Conservation (phyloP, 2,888 invertebrate species). For the Geotrupes spiniger region DNA sequence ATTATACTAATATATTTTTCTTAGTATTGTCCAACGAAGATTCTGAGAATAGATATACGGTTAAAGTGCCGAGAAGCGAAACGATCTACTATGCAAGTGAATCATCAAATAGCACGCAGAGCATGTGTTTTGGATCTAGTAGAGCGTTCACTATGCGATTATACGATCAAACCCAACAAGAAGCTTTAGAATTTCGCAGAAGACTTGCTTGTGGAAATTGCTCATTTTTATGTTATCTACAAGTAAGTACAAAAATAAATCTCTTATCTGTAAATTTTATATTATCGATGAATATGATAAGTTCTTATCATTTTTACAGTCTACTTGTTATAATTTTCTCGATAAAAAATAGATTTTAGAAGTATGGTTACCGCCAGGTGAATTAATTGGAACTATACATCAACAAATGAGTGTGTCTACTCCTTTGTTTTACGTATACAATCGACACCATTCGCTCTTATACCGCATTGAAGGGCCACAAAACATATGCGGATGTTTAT, state of each 20-base stretch:
- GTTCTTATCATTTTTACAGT: background rate
- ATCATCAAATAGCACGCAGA: slow-evolving; percentile 58
- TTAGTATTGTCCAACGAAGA: slow-evolving; percentile 61
- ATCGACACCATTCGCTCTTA: slow-evolving; percentile 60
- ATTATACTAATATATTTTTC: slow-evolving; percentile 26
- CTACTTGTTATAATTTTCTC: too few relatives aligned
- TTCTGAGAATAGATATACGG: slow-evolving; percentile 70
- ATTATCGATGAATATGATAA: slow-evolving; percentile 2
- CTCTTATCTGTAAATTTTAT: too few relatives aligned
- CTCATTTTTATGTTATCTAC: slow-evolving; percentile 67
- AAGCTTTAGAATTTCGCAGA: slow-evolving; percentile 72
- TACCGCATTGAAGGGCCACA: slow-evolving; percentile 73
- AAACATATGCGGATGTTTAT: slow-evolving; percentile 58
- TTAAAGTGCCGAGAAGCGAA: slow-evolving; percentile 70
- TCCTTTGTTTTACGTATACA: slow-evolving; percentile 67
- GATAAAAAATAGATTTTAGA: slow-evolving; percentile 62
- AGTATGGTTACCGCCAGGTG: slow-evolving; percentile 70
- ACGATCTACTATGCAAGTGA: slow-evolving; percentile 74
- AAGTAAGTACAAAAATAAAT: slow-evolving; percentile 49
- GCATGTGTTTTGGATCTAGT: slow-evolving; percentile 70
- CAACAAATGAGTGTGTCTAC: slow-evolving; percentile 66
- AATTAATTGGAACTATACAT: slow-evolving; percentile 66
- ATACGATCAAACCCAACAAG: slow-evolving; percentile 78
- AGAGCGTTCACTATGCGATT: slow-evolving; percentile 77
- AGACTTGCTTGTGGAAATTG: slow-evolving; percentile 70